Evolutionary conservation across 1,140 invertebrate genomes (phyloP).

Genomic region (Melipona quadrifasciata): DNA sequence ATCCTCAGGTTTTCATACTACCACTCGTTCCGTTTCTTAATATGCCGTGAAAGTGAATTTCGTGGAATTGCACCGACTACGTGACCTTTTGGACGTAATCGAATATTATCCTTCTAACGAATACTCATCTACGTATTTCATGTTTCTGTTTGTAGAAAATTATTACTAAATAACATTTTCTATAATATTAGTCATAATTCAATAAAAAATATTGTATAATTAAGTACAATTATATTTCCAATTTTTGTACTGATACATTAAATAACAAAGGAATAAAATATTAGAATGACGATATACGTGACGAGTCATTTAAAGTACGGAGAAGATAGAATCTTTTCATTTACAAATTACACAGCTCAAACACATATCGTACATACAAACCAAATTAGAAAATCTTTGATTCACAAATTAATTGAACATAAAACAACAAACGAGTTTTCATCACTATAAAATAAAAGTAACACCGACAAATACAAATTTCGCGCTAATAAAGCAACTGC

Average conservation of each 20-base stretch:
- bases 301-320: not conserved
- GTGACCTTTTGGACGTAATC: not conserved
- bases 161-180: not conserved
- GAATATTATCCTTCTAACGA: too few species aligned
- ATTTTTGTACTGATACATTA: not conserved
- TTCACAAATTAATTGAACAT: too few species aligned
- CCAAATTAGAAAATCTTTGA: too few species aligned
- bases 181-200: not conserved
- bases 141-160: too few species aligned
- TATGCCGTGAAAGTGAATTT: conserved; percentile 40
- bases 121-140: too few species aligned
- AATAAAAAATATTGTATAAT: too few species aligned
- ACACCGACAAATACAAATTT: not conserved
- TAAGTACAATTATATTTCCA: not conserved
- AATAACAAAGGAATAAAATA: not conserved
- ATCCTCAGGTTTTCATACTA: not conserved
- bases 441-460: rapidly evolving
- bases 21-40: not conserved
- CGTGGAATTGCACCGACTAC: conserved; percentile 12
- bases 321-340: not conserved
- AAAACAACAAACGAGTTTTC: not conserved
- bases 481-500: not conserved
- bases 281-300: not conserved
- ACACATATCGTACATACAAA: too few species aligned
- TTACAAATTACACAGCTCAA: not conserved